phyloP scores from a whole-genome alignment of 2,888 invertebrate genomes.

The Tachina fera region DNA sequence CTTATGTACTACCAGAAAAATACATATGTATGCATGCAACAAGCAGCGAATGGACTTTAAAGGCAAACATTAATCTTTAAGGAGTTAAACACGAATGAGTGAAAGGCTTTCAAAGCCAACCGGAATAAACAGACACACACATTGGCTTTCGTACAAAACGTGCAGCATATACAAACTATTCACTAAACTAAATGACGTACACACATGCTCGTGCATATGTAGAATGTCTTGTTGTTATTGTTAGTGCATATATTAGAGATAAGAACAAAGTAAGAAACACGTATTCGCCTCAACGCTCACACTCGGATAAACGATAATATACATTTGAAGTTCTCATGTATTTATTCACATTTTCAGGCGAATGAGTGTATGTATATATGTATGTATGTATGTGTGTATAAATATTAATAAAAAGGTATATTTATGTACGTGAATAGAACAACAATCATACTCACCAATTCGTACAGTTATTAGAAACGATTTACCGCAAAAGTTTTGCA shows the following conservation, averaged over 20 bases:
- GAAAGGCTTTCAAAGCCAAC: conserved; percentile 40
- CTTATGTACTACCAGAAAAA: conserved; percentile 35
- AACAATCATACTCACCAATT: conserved; percentile 14
- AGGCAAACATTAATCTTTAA: conserved; percentile 66
- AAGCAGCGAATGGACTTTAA: conserved; percentile 62
- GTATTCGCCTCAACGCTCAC: conserved; percentile 7
- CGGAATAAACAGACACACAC: conserved; percentile 4
- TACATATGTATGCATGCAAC: conserved; percentile 58
- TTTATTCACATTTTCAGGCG: neutral
- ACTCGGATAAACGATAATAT: neutral
- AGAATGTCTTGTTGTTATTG: neutral
- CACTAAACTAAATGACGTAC: neutral
- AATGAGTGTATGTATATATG: neutral
- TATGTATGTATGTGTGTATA: neutral
- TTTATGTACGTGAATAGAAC: conserved; percentile 24
- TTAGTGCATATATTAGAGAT: neutral
- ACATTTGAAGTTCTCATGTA: conserved; percentile 1
- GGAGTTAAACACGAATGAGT: conserved; percentile 31
- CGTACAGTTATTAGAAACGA: neutral
- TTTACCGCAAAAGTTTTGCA: conserved; percentile 16
- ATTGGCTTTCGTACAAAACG: neutral
- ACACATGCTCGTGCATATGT: neutral
- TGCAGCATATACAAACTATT: neutral
- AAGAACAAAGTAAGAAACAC: conserved; percentile 9
- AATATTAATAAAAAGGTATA: conserved; percentile 12